Base-by-base conservation (phyloP, 2,113 vertebrate species). In the Lophius piscatorius region DNA sequence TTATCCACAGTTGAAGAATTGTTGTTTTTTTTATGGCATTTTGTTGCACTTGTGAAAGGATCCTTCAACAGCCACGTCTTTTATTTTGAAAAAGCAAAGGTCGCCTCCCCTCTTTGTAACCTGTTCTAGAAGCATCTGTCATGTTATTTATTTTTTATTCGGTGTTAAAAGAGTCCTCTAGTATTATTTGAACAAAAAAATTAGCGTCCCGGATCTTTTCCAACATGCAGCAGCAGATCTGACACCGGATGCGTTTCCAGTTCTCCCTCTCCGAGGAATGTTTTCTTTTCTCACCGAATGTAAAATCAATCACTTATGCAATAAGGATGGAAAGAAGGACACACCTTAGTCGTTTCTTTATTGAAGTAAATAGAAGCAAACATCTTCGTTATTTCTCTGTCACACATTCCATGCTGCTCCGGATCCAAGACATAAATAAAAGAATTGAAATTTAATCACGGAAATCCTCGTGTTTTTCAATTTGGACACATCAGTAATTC, bases 331-430 rank as follows among this genome's bases (percentile, higher is more conserved):
- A 93, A 92, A 92, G 87, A 86, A 88, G 85, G 81, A 88, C 76
- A 91, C 70, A 87, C 52, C 63, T 78, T 75, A 80, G 55, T 80
- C 63, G 22, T 89, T 93, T 93, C 90, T 91, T 92, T 92, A 91
- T 90, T 92, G 77, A 88, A 90, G 70, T 82, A 91, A 89, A 79
- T 46, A 56, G 40, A 76, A 78, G 78, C 60, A 72, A 40, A 59
- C 56, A 90, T 81, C 71, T 76, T 54, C 12, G 86, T 84, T 88
- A 91, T 91, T 90, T 91, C 91, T 93, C 91, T 90, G 90, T 92
- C 91, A 92, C 91, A 93, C 94, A 95, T 96, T 97, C 94, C 94
- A 95, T 95, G 94, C 94, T 96, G 94, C 94, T 96, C 93, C 92
- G 88, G 82, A 92, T 94, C 85, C 91, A 91, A 85, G 77, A 90